These are phyloP conservation scores for Anguilla anguilla DNA, from an alignment of 2,797 vertebrate genomes.

Conservation along the genomic window DNA sequence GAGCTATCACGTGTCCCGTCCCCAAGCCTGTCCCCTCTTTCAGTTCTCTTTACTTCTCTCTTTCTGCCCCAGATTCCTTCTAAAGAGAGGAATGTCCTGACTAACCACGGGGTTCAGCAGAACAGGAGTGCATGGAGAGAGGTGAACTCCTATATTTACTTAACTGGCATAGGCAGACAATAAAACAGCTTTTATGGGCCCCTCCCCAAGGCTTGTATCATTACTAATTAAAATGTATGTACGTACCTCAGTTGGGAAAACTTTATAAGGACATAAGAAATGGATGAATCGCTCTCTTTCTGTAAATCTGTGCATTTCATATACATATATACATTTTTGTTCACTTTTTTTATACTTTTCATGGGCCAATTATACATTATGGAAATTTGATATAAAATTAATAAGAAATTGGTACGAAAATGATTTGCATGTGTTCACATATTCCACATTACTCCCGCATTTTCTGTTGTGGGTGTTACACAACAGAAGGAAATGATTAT, in stretches of 20 bases:
- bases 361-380: neutral
- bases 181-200: neutral
- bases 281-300: neutral
- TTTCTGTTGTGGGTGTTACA: too few species aligned
- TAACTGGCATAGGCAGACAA: conserved; percentile 25
- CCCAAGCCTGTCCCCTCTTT: conserved; percentile 5
- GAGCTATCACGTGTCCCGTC: conserved; percentile 36
- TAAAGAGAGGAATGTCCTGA: conserved; percentile 15
- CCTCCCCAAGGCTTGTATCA: neutral
- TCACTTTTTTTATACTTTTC: neutral
- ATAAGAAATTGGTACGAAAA: too few species aligned
- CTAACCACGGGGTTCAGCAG: conserved; percentile 31
- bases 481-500: too few species aligned
- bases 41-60: neutral
- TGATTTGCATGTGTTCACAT: too few species aligned
- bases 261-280: neutral
- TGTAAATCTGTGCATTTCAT: neutral
- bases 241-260: neutral
- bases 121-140: conserved; percentile 11
- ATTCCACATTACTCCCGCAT: too few species aligned
- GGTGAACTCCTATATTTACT: conserved; percentile 28
- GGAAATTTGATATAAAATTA: too few species aligned
- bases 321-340: neutral
- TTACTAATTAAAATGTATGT: neutral
- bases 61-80: conserved; percentile 10